Evolutionary conservation across 2,888 invertebrate genomes (phyloP).

Genomic region (Ctenicera cuprea): DNA sequence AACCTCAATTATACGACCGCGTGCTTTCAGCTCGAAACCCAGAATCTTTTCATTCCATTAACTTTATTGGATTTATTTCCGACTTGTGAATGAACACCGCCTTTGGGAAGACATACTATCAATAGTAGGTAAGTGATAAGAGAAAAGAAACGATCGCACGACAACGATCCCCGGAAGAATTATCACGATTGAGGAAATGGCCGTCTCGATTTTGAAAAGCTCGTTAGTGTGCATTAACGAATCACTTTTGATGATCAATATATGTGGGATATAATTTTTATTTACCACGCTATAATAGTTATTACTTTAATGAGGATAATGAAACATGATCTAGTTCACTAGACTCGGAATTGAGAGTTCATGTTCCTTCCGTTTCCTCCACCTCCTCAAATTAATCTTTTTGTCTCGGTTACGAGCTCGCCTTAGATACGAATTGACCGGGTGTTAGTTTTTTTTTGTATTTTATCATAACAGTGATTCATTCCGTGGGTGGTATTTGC

Average conservation of each 20-base stretch:
- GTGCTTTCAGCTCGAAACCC: conserved; percentile 25
- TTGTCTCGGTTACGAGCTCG: conserved; percentile 7
- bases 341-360: too few relatives aligned
- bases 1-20: conserved; percentile 21
- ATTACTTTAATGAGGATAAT: neutral
- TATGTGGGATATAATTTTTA: neutral
- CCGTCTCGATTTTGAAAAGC: conserved; percentile 14
- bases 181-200: conserved; percentile 25
- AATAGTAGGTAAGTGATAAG: conserved; percentile 35
- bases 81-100: conserved; percentile 45
- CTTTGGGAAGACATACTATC: conserved; percentile 22
- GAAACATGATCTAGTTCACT: neutral
- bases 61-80: conserved; percentile 49
- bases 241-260: neutral
- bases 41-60: conserved; percentile 46
- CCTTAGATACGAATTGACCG: neutral
- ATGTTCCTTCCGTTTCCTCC: conserved; percentile 15
- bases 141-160: conserved; percentile 25
- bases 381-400: neutral
- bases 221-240: too few relatives aligned
- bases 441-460: conserved; percentile 16
- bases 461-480: conserved; percentile 16
- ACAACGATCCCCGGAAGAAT: conserved; percentile 35
- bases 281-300: neutral
- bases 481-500: conserved; percentile 45